These are phyloP conservation scores for Heliconius ethilla DNA, from an alignment of 2,888 invertebrate genomes.

Conservation along the genomic window DNA sequence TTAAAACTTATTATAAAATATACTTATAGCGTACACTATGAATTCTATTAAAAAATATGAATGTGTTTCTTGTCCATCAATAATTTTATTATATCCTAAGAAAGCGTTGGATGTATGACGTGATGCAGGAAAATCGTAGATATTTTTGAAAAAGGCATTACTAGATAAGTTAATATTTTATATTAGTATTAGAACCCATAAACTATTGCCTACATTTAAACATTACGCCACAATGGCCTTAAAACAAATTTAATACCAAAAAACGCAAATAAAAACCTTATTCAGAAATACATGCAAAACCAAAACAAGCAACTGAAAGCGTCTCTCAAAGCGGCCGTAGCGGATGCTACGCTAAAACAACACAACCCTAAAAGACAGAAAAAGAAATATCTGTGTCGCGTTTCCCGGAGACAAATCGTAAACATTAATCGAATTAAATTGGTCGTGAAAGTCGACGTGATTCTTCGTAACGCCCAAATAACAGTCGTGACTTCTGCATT, in stretches of 20 bases:
- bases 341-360: constrained; percentile 36
- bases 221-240: neutral
- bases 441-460: constrained; percentile 45
- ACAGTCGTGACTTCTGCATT: constrained; percentile 30
- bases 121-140: too few relatives aligned
- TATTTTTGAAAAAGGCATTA: too few relatives aligned
- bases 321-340: neutral
- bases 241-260: neutral
- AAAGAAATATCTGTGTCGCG: constrained; percentile 35
- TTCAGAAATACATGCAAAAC: neutral
- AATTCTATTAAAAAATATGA: too few relatives aligned
- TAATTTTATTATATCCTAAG: too few relatives aligned
- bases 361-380: constrained; percentile 34
- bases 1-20: neutral
- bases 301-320: constrained; percentile 7
- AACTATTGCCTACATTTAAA: too few relatives aligned
- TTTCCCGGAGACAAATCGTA: constrained; percentile 36
- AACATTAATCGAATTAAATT: constrained; percentile 46
- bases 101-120: too few relatives aligned
- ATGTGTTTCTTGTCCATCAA: too few relatives aligned
- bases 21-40: too few relatives aligned
- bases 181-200: too few relatives aligned
- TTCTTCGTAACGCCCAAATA: constrained; percentile 40
- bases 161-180: neutral
- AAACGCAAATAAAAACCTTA: neutral